Conservation (phyloP, 1,140 invertebrate species). For the Cephus cinctus region DNA sequence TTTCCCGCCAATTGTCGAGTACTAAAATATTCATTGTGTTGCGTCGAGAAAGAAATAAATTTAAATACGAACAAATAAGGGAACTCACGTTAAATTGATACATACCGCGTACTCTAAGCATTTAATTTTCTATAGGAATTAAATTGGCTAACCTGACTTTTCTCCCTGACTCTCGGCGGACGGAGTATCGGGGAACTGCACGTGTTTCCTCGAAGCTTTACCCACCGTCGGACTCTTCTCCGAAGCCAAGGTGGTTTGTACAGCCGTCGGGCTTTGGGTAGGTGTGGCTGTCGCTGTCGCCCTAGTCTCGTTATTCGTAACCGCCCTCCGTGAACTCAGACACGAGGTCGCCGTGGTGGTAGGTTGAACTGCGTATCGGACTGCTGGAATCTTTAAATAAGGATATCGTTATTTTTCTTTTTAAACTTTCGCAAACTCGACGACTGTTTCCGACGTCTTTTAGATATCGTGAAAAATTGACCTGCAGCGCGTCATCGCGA, state of each 20-base stretch:
- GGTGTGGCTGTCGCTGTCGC: conserved; percentile 33
- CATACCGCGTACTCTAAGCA: neutral
- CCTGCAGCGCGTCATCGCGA: no score
- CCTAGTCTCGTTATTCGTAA: conserved; percentile 44
- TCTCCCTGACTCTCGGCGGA: conserved; percentile 1
- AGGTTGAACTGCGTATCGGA: conserved; percentile 36
- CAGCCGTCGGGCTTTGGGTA: conserved; percentile 41
- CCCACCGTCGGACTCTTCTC: conserved; percentile 30
- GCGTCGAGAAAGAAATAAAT: no score
- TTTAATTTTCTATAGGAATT: neutral
- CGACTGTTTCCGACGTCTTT: no score
- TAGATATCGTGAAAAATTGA: no score
- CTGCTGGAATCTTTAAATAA: conserved; percentile 35
- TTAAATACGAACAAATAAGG: no score
- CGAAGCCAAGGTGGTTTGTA: conserved; percentile 22
- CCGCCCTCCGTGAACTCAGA: conserved; percentile 34
- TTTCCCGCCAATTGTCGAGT: no score
- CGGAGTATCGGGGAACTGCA: conserved; percentile 47
- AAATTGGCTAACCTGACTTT: conserved; percentile 25
- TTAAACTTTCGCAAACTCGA: no score
- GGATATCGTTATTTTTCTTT: neutral
- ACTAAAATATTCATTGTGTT: no score
- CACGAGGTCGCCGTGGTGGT: conserved; percentile 39
- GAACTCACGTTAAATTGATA: neutral
- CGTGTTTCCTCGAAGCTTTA: conserved; percentile 41